Conservation (phyloP, 2,797 vertebrate species). For the Darevskia nairensis region DNA sequence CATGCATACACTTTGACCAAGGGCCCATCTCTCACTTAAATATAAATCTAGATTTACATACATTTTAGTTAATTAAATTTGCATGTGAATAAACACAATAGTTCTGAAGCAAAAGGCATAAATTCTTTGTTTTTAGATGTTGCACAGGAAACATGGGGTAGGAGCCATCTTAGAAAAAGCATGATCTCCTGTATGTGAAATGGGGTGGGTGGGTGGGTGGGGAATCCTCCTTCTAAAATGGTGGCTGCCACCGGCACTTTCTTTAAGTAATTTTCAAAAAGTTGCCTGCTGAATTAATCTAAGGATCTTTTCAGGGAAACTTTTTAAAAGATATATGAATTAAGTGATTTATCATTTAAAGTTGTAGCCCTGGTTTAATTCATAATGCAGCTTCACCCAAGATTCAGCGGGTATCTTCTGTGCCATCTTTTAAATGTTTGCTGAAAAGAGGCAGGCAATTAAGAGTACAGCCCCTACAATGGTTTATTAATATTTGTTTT, state of each 20-base stretch:
- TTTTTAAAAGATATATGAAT: no score
- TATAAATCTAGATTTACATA: background rate
- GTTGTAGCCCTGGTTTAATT: background rate
- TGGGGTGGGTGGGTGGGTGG: background rate
- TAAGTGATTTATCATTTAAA: background rate
- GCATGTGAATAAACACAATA: background rate
- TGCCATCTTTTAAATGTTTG: no score
- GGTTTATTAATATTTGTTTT: no score
- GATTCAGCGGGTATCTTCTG: no score
- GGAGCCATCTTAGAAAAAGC: background rate
- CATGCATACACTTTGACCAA: background rate
- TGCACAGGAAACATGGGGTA: background rate
- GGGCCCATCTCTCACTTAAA: background rate
- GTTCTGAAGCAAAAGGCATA: background rate
- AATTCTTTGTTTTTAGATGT: background rate
- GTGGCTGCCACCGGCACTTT: background rate
- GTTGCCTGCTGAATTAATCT: background rate
- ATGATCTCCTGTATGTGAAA: background rate
- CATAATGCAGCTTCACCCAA: background rate
- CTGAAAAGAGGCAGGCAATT: no score
- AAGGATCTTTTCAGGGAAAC: background rate
- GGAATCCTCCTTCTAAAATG: background rate
- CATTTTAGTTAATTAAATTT: background rate
- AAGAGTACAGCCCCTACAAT: no score
- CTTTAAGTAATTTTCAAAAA: background rate